Evolutionary conservation across 2,113 vertebrate genomes (phyloP), one percentile per base, ranked within the genome.

Genomic region (Machaerirhynchus nigripectus): DNA sequence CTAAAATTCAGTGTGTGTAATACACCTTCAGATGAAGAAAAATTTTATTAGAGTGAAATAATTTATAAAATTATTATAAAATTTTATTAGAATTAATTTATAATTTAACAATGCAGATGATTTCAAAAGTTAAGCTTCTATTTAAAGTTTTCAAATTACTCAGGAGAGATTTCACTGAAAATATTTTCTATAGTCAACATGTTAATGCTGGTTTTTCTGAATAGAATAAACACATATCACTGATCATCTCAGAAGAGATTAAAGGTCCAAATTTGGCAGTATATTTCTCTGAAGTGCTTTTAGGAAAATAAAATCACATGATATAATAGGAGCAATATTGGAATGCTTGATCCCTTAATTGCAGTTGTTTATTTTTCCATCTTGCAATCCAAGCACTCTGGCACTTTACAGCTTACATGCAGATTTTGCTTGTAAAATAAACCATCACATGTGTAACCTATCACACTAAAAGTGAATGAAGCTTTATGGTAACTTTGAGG

Each of bases 381-480:
- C 76, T 82, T 86, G 50, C 73, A 89, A 91, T 82, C 68, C 83
- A 96, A 92, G 37, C 65, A 79, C 84, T 46, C 50, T 59, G 63
- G 74, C 27, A 53, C 76, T 97, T 95, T 93, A 75, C 39, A 94
- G 44, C 31, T 95, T 93, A 83, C 53, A 92, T 91, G 85, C 57
- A 96, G 83, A 91, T 93, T 95, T 87, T 81, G 4, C 74, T 93
- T 93, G 65, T 89, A 96, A 97, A 97, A 96, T 95, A 96, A 96
- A 91, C 81, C 77, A 39, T 94, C 89, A 91, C 89, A 95, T 74
- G 83, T 94, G 76, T 84, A 96, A 92, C 82, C 82, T 69, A 90
- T 96, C 93, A 96, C 74, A 85, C 65, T 84, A 71, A 91, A 90
- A 93, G 52, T 80, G 55, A 96, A 95, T 42, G 90, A 93, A 94